Evolutionary conservation across 1,140 invertebrate species (phyloP).

Genomic region (Aphidius gifuensis): DNA sequence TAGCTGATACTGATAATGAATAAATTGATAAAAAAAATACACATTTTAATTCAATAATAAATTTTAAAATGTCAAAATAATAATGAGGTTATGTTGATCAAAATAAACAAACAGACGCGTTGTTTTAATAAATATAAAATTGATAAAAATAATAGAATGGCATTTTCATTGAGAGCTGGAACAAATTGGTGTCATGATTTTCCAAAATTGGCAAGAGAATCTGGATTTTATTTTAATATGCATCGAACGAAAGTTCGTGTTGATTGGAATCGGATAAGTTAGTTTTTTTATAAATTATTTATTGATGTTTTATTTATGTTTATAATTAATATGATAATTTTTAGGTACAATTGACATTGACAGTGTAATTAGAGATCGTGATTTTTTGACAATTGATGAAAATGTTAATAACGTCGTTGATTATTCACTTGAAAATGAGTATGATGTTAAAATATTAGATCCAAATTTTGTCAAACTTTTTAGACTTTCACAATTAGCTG

Average conservation of each 20-base stretch:
- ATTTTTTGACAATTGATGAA: slow-evolving; percentile 63
- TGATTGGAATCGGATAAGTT: slow-evolving; percentile 67
- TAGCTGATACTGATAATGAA: too few species aligned
- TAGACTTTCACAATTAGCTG: slow-evolving; percentile 63
- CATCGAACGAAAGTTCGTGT: slow-evolving; percentile 58
- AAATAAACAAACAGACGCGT: background rate
- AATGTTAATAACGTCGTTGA: slow-evolving; percentile 63
- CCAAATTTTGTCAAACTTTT: slow-evolving; percentile 68
- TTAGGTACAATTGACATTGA: slow-evolving; percentile 65
- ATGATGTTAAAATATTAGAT: slow-evolving; percentile 64
- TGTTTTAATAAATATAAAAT: background rate
- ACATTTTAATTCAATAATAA: slow-evolving; percentile 12
- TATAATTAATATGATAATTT: slow-evolving; percentile 28
- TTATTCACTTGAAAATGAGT: slow-evolving; percentile 62
- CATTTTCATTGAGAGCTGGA: slow-evolving; percentile 56
- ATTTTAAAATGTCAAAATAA: slow-evolving; percentile 16
- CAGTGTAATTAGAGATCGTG: slow-evolving; percentile 61
- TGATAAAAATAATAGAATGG: slow-evolving; percentile 34
- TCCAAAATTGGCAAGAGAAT: slow-evolving; percentile 64
- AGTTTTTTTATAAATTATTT: slow-evolving; percentile 32
- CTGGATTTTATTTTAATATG: slow-evolving; percentile 65
- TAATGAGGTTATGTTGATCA: slow-evolving; percentile 16
- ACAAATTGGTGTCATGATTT: slow-evolving; percentile 66
- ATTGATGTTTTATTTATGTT: background rate
- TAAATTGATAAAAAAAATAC: background rate